Evolutionary conservation across 2,888 invertebrate species (phyloP), one percentile per base, ranked within the genome.

Genomic region (Orchestes rusci): DNA sequence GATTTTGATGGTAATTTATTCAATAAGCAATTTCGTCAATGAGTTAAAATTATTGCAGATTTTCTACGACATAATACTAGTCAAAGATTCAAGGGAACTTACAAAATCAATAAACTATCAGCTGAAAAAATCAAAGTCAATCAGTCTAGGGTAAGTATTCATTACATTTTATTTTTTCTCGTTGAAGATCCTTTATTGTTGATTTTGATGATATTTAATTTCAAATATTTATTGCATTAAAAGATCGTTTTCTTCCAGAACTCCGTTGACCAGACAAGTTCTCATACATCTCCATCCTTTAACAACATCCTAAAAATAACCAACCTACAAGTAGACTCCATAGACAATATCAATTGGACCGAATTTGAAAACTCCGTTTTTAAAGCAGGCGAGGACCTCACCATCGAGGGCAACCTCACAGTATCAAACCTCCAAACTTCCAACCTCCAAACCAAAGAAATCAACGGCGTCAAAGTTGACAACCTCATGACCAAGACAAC

Each of bases 341-440:
- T 68, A 27, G 60, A 67, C 53, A 56, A 52, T 7, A 53, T 67
- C 3, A 42, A 59, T 36, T 67, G 64, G 64, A 43, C 60, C n/a
- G 48, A 51, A 8, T 65, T 68, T 39, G 56, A 53, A 44, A 40
- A 59, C 17, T 59, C 60, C 1, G 55, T 64, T 19, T 66, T 64
- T 49, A 56, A 55, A 36, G 53, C 60, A 39, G 62, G 61, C 8
- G 31, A 45, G 18, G 50, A 52, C 10, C 45, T 48, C 10, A 50
- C 37, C 16, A 59, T 61, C 48, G 15, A 51, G 59, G 65, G 63
- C 10, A 54, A 56, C 44, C 28, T 65, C 35, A 54, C 47, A 18
- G 48, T 60, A 23, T 12, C 51, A 27, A 39, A 43, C 32, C 16
- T 64, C 5, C 51, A 51, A 48, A 49, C 56, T 20, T 47, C 53